Evolutionary conservation across 2,888 invertebrate genomes (phyloP), one percentile per base, ranked within the genome.

Genomic region (Ditula angustiorana): DNA sequence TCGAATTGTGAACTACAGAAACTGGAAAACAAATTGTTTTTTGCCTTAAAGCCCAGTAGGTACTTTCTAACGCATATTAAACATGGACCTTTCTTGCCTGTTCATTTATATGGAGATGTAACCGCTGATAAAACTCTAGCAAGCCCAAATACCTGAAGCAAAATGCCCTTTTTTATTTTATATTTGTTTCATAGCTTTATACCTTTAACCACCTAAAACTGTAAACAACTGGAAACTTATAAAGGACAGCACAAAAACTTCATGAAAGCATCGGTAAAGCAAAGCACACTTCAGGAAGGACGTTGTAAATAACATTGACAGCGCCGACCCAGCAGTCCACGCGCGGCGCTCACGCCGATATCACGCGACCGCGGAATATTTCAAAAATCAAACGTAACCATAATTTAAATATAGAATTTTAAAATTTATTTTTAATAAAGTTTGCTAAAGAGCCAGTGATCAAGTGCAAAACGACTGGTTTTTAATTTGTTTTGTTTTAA

Each of bases 271-370:
- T 49, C 23, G 26, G 0, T 44, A 33, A 50, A 63, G 50, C 50
- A 19, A 52, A 57, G 50, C 44, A 33, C 33, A 30, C 41, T 44
- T 64, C 64, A 64, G 58, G 59, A 64, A 58, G 28, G 46, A 41
- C 53, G 46, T 35, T 35, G 5, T 26, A 16, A 24, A 41, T 19
- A 41, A 41, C 55, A 56, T 67, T 71, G 69, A 70, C 68, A 68
- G 66, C 69, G 67, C 63, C 64, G 67, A 69, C 61, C 21, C 58
- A 61, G 46, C 80, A 85, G 85, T 86, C 72, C 69, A 73, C 72
- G 72, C 81, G 80, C 83, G 79, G 77, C 83, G 72, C 69, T 78
- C 85, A 76, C 71, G 79, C 78, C 74, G 82, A 78, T 71, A 74
- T 71, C 78, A 84, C 85, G 85, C 80, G 74, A 57, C 28, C 62